Conservation (phyloP, 2,888 invertebrate genomes). For the Meteorus colon region DNA sequence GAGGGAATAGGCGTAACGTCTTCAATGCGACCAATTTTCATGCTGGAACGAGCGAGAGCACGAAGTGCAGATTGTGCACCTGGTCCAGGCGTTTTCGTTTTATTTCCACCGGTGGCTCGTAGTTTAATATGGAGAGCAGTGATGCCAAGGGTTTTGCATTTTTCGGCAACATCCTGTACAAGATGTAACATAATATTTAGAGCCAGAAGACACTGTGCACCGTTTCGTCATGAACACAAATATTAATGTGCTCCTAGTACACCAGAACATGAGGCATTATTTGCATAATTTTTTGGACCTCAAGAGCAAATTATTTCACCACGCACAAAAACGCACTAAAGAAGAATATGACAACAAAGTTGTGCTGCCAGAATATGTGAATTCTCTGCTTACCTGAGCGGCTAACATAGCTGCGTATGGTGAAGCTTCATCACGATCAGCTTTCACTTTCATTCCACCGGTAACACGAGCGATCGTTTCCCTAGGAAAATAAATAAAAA, state of each 20-base stretch:
- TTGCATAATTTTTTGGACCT: slow-evolving; percentile 44
- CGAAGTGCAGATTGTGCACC: slow-evolving; percentile 98
- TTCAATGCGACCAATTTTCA: slow-evolving; percentile 99
- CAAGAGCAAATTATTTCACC: slow-evolving; percentile 60
- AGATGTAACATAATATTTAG: slow-evolving; percentile 7
- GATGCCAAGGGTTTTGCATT: slow-evolving; percentile 97
- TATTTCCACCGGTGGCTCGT: slow-evolving; percentile 98
- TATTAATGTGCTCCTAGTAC: slow-evolving; percentile 44
- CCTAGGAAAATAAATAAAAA: slow-evolving; percentile 69
- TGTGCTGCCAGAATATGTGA: slow-evolving; percentile 61
- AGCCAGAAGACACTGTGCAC: neutral
- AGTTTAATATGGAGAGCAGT: slow-evolving; percentile 98
- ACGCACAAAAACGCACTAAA: slow-evolving; percentile 64
- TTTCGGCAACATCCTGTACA: slow-evolving; percentile 95
- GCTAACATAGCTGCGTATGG: slow-evolving; percentile 99
- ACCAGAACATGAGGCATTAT: slow-evolving; percentile 40
- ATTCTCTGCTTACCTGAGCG: slow-evolving; percentile 84
- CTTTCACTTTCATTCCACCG: slow-evolving; percentile 99
- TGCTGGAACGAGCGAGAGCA: slow-evolving; percentile 97
- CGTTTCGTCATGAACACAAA: neutral
- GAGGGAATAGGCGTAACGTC: slow-evolving; percentile 99
- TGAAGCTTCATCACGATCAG: slow-evolving; percentile 99
- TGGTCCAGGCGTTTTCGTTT: slow-evolving; percentile 98
- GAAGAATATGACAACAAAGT: slow-evolving; percentile 52
- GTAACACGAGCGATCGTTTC: slow-evolving; percentile 97